These are phyloP conservation scores for Arctocebus calabarensis DNA, from an alignment of 2,797 vertebrate genomes.

Conservation along the genomic window DNA sequence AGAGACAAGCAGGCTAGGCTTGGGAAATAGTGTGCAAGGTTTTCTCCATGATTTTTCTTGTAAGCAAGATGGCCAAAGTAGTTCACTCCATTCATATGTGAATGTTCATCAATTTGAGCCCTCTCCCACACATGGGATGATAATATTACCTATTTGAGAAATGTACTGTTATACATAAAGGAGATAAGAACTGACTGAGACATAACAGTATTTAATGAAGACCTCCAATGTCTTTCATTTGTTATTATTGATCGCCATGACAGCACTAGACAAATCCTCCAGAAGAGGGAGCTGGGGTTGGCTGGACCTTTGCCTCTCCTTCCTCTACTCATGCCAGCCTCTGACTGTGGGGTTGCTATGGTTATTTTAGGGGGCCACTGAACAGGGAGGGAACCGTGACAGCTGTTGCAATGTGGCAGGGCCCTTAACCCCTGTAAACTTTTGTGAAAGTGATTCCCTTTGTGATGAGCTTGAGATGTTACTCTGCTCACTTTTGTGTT, in stretches of 20 bases:
- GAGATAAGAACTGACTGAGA: background rate
- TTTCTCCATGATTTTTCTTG: background rate
- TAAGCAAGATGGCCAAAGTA: background rate
- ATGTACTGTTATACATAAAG: background rate
- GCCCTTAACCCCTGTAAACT: constrained; percentile 65
- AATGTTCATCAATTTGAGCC: background rate
- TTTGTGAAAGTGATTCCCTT: constrained; percentile 32
- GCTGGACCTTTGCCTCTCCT: rapidly evolving
- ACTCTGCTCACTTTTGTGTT: constrained; percentile 2
- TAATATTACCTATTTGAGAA: background rate
- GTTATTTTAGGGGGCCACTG: background rate
- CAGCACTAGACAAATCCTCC: background rate
- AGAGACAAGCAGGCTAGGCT: background rate
- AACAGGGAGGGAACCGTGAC: background rate
- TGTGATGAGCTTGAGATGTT: constrained; percentile 56
- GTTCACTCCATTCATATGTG: background rate
- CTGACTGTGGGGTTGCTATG: constrained; percentile 17
- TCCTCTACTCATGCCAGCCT: background rate
- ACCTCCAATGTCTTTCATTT: too few relatives aligned
- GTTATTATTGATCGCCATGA: too few relatives aligned
- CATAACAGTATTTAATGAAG: background rate
- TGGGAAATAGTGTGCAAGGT: background rate
- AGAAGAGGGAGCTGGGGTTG: background rate
- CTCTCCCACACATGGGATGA: background rate
- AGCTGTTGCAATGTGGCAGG: constrained; percentile 43